phyloP scores from a whole-genome alignment of 2,888 invertebrate species.

The Cheilosia pagana region DNA sequence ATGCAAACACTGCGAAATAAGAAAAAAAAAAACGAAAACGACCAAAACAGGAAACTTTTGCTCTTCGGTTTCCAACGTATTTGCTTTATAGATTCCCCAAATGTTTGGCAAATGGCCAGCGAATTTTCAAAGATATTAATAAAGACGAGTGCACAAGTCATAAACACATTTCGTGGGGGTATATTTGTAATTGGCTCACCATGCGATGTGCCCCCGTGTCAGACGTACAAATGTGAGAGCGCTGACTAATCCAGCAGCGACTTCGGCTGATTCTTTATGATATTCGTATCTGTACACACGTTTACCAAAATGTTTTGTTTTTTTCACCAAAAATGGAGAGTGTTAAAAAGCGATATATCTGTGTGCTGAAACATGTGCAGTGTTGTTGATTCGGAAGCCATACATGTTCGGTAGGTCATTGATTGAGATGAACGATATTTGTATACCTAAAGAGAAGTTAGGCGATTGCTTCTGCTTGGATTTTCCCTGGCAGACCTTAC shows the following conservation, averaged over 20 bases:
- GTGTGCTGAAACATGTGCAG: conserved; percentile 1
- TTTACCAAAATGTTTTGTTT: conserved; percentile 13
- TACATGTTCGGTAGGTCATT: background rate
- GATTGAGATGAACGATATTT: background rate
- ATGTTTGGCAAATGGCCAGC: conserved; percentile 62
- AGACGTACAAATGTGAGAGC: conserved; percentile 21
- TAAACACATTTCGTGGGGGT: conserved; percentile 65
- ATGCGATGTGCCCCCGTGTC: conserved; percentile 47
- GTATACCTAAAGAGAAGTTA: no score
- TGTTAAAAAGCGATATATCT: conserved; percentile 2
- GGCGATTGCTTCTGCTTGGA: no score
- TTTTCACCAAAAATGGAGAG: conserved; percentile 38
- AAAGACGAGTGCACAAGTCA: conserved; percentile 66
- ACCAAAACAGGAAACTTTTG: conserved; percentile 65
- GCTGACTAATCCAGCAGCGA: conserved; percentile 59
- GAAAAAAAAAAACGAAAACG: conserved; percentile 42
- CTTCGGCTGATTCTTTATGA: conserved; percentile 24
- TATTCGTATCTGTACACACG: background rate
- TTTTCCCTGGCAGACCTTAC: no score
- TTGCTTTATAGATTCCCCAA: conserved; percentile 68
- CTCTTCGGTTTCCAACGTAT: conserved; percentile 49
- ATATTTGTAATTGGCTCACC: conserved; percentile 60
- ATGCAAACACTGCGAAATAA: conserved; percentile 11
- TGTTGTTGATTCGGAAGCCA: background rate
- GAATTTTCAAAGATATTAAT: conserved; percentile 65